Evolutionary conservation across 2,113 vertebrate species (phyloP).

Genomic region (Salvelinus sp.): DNA sequence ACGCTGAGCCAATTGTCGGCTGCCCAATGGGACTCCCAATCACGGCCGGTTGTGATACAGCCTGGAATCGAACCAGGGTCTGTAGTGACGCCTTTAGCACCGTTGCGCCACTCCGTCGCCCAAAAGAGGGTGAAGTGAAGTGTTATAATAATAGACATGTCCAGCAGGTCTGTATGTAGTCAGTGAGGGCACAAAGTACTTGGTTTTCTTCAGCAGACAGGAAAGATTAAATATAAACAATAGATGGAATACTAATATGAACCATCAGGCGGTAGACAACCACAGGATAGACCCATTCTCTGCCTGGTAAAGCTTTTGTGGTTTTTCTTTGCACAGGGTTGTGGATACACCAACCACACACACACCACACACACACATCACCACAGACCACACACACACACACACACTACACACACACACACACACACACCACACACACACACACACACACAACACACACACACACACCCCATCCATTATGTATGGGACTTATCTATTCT

Average conservation of each 20-base stretch:
- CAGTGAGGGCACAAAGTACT: not conserved
- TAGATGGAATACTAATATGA: not conserved
- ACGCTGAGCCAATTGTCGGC: no score
- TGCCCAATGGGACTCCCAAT: no score
- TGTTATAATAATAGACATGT: no score
- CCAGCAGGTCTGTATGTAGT: not conserved
- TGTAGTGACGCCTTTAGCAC: no score
- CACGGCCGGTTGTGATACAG: no score
- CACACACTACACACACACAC: not conserved
- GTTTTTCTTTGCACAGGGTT: not conserved
- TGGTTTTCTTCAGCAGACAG: not conserved
- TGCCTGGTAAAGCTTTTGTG: not conserved
- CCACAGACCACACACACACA: not conserved
- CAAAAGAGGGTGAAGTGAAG: no score
- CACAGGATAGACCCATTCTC: no score
- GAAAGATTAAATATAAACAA: not conserved
- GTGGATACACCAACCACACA: not conserved
- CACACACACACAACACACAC: not conserved
- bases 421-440: not conserved
- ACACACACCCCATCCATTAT: no score
- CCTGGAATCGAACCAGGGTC: no score
- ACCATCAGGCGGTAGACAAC: not conserved
- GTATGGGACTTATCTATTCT: no score
- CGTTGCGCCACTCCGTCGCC: no score
- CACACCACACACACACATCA: not conserved